Evolutionary conservation across 2,888 invertebrate genomes (phyloP), one percentile per base, ranked within the genome.

Genomic region (Hypomecis atomaria): DNA sequence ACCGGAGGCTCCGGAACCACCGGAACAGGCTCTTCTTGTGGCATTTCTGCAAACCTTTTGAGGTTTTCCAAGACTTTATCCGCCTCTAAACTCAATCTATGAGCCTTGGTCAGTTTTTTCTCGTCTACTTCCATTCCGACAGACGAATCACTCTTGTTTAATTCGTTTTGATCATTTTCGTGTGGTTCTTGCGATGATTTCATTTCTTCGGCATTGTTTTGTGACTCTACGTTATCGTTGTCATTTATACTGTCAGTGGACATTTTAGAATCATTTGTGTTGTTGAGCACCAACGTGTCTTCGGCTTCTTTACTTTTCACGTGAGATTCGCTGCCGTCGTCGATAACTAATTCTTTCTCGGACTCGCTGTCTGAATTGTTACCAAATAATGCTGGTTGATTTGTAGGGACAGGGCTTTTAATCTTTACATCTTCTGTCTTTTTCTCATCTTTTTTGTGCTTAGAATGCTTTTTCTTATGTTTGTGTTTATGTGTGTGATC

Each of bases 291-390:
- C 42, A 75, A 59, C 2, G 74, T 74, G 55, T 75, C 66, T 36
- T 77, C 77, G 50, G 70, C 71, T 64, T 75, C 77, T 62, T 73
- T 73, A 38, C 71, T 55, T 60, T 59, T 59, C 48, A 5, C 44
- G n/a, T 40, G 76, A 63, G 72, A 66, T 67, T 78, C 77, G 44
- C 53, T 69, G 47, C 75, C 77, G 58, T 84, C 80, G 66, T 88
- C 88, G 47, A 87, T 88, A 6, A 88, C 77, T 59, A 89, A 75
- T 62, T 85, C 84, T 65, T 81, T 85, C 71, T 88, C 89, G 54
- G 84, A 84, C 42, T 85, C 87, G 67, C 77, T 82, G 42, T 83
- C 84, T 43, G 81, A 79, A 38, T 69, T 13, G 55, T 76, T 69
- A 34, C 66, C 70, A 66, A 71, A 72, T 45, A 75, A 58, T 0